phyloP scores from a whole-genome alignment of 2,113 vertebrate genomes.

The Mustela lutreola region DNA sequence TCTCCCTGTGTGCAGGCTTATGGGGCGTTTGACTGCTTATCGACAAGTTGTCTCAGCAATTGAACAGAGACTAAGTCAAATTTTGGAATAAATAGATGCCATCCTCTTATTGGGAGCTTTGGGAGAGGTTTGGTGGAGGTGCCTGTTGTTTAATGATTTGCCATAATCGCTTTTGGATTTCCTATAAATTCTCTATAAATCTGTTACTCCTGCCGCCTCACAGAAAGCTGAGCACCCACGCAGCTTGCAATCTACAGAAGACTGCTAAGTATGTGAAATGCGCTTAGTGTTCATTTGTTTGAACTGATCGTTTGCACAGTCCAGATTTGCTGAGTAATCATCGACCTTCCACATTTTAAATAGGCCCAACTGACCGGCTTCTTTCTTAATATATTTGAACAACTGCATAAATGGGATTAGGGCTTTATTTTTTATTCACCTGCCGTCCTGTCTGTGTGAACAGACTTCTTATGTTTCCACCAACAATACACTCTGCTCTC shows the following conservation, averaged over 20 bases:
- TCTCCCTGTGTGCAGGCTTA: background rate
- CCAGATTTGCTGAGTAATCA: background rate
- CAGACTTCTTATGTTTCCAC: background rate
- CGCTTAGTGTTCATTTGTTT: fast-evolving
- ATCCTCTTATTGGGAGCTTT: background rate
- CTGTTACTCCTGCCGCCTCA: background rate
- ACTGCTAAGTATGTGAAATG: background rate
- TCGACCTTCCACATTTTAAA: background rate
- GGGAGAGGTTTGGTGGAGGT: background rate
- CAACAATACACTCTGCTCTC: background rate
- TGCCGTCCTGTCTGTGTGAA: background rate
- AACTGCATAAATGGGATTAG: background rate
- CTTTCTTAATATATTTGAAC: background rate
- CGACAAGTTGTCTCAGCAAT: background rate
- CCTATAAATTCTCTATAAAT: background rate
- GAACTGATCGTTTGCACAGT: background rate
- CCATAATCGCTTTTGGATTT: background rate
- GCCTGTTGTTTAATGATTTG: background rate
- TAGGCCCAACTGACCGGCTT: background rate
- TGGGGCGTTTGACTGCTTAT: background rate
- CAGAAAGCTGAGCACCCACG: fast-evolving
- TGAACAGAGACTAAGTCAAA: background rate
- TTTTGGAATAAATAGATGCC: background rate
- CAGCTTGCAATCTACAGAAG: background rate
- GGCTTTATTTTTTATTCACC: background rate